Evolutionary conservation across 2,797 vertebrate genomes (phyloP).

Genomic region (Halcyon chelicuti): DNA sequence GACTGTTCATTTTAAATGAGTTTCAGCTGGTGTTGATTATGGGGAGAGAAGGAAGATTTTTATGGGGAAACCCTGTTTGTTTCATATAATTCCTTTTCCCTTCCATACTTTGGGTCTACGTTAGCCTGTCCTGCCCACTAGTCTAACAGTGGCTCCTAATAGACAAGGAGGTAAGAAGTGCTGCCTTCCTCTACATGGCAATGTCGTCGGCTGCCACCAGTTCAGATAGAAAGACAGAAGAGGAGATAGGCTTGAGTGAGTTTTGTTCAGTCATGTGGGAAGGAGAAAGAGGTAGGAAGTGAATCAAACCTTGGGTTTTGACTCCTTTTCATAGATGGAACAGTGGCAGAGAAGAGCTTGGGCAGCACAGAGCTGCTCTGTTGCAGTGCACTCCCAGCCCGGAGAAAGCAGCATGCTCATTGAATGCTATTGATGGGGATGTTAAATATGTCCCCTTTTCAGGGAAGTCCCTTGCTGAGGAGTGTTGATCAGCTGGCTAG

Average conservation of each 20-base stretch:
- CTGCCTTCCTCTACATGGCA: not conserved
- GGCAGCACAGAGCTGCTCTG: not conserved
- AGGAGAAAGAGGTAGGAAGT: not conserved
- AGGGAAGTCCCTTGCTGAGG: not conserved
- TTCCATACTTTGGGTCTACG: conserved; percentile 23
- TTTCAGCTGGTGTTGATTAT: conserved; percentile 61
- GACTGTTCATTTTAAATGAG: conserved; percentile 68
- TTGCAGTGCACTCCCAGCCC: not conserved
- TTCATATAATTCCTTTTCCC: conserved; percentile 39
- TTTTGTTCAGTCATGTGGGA: not conserved
- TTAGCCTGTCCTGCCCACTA: not conserved
- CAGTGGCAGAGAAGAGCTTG: not conserved
- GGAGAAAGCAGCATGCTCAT: not conserved
- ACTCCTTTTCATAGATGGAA: not conserved
- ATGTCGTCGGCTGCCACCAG: not conserved
- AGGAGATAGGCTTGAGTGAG: not conserved
- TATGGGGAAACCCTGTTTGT: conserved; percentile 43
- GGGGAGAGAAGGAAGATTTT: conserved; percentile 14
- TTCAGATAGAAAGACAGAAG: not conserved
- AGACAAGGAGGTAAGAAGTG: not conserved
- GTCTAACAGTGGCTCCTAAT: not conserved
- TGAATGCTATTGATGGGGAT: rapidly evolving
- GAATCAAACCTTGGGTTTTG: not conserved
- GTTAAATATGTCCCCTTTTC: not conserved
- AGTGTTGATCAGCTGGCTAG: not conserved